phyloP scores from a whole-genome alignment of 1,140 invertebrate genomes.

The Venturia canescens region DNA sequence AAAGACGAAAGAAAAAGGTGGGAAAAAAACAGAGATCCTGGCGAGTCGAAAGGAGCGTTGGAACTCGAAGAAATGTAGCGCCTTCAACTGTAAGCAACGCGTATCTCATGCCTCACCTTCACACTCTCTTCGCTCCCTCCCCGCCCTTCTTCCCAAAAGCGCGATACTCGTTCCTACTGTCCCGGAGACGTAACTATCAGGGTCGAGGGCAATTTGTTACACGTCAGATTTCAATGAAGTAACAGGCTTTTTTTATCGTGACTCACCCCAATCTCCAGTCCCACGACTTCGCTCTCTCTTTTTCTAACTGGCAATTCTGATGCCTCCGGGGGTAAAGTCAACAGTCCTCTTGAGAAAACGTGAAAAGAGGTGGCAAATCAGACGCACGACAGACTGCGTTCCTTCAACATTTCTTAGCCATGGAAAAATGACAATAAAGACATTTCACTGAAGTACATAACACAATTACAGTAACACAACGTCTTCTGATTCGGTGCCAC shows the following conservation, averaged over 20 bases:
- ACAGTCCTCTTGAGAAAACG: conserved; percentile 31
- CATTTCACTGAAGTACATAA: too few relatives aligned
- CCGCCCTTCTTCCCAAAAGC: background rate
- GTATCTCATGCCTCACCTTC: conserved; percentile 23
- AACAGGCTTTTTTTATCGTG: conserved; percentile 55
- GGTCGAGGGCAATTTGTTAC: conserved; percentile 54
- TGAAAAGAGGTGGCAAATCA: background rate
- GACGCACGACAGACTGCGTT: background rate
- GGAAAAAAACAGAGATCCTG: background rate
- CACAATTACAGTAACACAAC: too few relatives aligned
- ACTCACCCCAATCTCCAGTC: conserved; percentile 49
- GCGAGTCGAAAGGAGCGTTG: background rate
- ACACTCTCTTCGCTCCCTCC: too few relatives aligned
- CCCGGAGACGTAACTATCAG: conserved; percentile 43
- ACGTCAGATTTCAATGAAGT: conserved; percentile 61
- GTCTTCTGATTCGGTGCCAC: too few relatives aligned
- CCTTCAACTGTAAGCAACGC: conserved; percentile 23
- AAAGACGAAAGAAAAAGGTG: background rate
- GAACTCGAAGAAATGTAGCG: conserved; percentile 20
- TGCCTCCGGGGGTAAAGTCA: background rate
- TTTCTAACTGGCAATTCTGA: conserved; percentile 8
- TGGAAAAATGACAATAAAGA: conserved; percentile 50
- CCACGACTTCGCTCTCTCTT: conserved; percentile 1
- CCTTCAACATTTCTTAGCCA: background rate
- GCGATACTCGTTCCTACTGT: background rate